Evolutionary conservation across 2,113 vertebrate species (phyloP).

Genomic region (Narcine bancroftii): DNA sequence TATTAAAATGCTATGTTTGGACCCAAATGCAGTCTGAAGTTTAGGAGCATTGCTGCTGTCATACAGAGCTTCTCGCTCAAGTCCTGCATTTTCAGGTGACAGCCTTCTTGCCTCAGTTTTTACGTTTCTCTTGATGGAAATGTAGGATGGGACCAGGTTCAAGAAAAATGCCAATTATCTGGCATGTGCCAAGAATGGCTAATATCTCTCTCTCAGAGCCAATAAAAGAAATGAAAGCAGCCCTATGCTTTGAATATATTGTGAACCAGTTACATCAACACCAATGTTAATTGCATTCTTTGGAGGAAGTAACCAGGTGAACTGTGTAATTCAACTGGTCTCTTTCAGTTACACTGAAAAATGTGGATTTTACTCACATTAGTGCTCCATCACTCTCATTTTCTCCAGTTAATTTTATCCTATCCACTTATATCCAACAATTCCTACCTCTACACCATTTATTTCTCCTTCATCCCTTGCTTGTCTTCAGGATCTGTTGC

Average conservation of each 20-base stretch:
- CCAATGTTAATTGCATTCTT: background rate
- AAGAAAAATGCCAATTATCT: background rate
- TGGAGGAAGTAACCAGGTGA: background rate
- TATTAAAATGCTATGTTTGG: no score
- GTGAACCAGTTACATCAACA: background rate
- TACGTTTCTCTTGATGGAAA: background rate
- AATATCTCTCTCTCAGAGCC: background rate
- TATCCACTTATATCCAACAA: background rate
- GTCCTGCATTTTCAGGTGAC: no score
- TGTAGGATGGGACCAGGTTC: background rate
- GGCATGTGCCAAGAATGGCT: background rate
- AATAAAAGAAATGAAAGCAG: background rate
- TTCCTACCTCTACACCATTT: background rate
- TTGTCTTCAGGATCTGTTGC: background rate
- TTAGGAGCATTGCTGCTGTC: no score
- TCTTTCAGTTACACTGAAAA: background rate
- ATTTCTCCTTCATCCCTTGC: background rate
- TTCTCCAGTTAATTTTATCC: background rate
- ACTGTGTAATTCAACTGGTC: background rate
- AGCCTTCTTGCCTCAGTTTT: no score
- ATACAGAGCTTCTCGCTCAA: no score
- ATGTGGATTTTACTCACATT: background rate
- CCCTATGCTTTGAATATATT: background rate
- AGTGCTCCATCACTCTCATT: background rate
- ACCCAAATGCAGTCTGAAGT: no score